These are phyloP conservation scores for Balanococcus diminutus DNA, from an alignment of 2,888 invertebrate species.

Conservation along the genomic window DNA sequence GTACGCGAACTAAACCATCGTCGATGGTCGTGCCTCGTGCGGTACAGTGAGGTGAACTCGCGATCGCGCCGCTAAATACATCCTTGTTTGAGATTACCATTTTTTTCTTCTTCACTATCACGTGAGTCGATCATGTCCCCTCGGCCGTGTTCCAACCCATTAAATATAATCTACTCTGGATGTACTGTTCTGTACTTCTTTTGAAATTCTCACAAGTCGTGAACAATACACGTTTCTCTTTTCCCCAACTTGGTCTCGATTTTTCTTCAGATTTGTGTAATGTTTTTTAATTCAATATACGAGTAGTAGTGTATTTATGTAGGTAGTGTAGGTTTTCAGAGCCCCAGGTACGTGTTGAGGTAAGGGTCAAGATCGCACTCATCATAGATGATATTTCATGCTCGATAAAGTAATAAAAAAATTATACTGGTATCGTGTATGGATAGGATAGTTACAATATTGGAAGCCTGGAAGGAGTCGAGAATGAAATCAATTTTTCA, in stretches of 20 bases:
- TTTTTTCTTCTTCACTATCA: not conserved
- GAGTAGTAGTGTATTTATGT: not conserved
- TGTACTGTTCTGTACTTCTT: not conserved
- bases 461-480: no score
- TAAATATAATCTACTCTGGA: not conserved
- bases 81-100: not conserved
- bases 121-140: not conserved
- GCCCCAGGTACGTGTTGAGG: not conserved
- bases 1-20: not conserved
- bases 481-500: no score
- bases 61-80: not conserved
- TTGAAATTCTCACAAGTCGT: conserved; percentile 2
- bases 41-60: not conserved
- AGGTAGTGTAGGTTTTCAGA: not conserved
- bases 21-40: not conserved
- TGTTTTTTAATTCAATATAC: not conserved
- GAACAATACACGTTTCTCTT: conserved; percentile 22
- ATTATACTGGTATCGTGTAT: not conserved
- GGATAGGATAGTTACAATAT: no score
- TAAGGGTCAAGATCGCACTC: not conserved
- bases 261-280: not conserved
- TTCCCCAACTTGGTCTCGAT: not conserved
- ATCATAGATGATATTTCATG: not conserved
- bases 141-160: not conserved
- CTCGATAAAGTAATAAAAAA: not conserved